Base-by-base conservation (phyloP, 2,113 vertebrate genomes). In the Steatornis caripensis region DNA sequence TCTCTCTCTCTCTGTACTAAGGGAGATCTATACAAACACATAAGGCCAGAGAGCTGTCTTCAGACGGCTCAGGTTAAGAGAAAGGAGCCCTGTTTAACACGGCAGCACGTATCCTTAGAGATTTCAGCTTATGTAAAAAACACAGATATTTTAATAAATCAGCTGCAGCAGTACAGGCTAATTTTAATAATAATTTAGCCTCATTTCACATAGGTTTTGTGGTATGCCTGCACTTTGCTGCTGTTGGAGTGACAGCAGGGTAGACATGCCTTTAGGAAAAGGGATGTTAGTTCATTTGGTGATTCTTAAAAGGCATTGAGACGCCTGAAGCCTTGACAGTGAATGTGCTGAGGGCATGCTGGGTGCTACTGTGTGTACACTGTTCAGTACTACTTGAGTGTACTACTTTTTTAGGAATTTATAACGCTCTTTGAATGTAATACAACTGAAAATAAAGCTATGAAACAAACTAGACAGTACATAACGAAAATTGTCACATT, bases 211-310 rank as follows among this genome's bases (percentile, higher is more conserved):
- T 11, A 37, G 20, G 29, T 57, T 87, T 87, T 78, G 49, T 70
- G 48, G 21, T 26, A 27, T 24, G 26, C 36, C 37, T 71, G 46
- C 43, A 43, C 37, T 82, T 81, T 41, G 37, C 32, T 78, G 87
- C 41, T 68, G 15, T 74, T 70, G 46, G 17, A 85, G 55, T 32
- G 46, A 49, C 43, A 75, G 51, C 15, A 58, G 65, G 36, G 21
- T n/a, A 79, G 70, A 71, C 15, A 10, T 60, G 66, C 70, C 61
- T 88, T 70, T 45, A 64, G 83, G 75, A 86, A 90, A 64, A 1
- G 0, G 6, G 27, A 58, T 43, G 57, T 65, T 16, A 43, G 10
- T 21, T 61, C 32, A 51, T 45, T 58, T 0, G 0, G 21, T 81
- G 88, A 51, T 41, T 90, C 45, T 48, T 36, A 16, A 23, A 30